A percentile compares a stretch with the other conserved stretches of the same genome.
Evolutionary conservation across 2,797 vertebrate species (phyloP).

Genomic region (Anas acuta): DNA sequence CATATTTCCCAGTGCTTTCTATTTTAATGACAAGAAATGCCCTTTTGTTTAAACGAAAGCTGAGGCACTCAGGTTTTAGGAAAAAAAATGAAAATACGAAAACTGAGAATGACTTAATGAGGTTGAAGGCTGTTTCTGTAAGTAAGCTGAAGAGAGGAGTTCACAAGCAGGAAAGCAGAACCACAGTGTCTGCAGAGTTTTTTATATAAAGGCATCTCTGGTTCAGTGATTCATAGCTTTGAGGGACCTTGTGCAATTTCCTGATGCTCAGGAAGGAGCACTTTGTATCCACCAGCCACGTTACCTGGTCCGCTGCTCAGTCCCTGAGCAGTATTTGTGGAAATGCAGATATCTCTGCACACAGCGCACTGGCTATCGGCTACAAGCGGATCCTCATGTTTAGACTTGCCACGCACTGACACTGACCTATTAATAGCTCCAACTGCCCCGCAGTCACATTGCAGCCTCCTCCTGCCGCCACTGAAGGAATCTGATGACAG

Average conservation of each 20-base stretch:
- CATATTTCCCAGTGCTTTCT: neutral
- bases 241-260: neutral
- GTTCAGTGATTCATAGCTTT: neutral
- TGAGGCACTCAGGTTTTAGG: neutral
- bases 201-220: neutral
- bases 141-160: neutral
- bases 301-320: neutral
- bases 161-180: neutral
- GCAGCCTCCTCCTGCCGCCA: neutral
- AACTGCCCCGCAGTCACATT: neutral
- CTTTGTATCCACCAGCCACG: neutral
- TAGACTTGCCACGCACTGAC: neutral
- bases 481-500: conserved; percentile 38
- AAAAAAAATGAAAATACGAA: neutral
- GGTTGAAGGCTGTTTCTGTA: neutral
- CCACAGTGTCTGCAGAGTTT: neutral
- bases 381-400: neutral
- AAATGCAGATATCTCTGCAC: neutral
- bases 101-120: neutral
- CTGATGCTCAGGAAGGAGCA: neutral
- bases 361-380: neutral
- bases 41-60: neutral
- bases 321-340: neutral
- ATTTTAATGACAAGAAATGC: neutral
- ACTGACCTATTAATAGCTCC: conserved; percentile 16